Evolutionary conservation across 2,888 invertebrate genomes (phyloP).

Genomic region (Microdon myrmicae): DNA sequence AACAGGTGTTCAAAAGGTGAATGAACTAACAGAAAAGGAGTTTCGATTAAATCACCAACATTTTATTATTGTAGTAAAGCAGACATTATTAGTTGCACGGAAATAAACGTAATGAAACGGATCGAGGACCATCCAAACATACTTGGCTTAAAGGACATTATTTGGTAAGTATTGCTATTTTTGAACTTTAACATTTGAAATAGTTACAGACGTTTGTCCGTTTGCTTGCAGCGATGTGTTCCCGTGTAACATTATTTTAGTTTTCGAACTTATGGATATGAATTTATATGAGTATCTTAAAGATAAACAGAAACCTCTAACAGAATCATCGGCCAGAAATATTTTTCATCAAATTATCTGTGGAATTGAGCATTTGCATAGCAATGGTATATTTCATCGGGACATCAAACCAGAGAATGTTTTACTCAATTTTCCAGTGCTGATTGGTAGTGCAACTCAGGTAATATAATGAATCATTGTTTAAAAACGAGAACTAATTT

Average conservation of each 20-base stretch:
- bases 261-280: constrained; percentile 78
- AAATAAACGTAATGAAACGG: constrained; percentile 72
- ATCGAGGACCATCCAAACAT: constrained; percentile 73
- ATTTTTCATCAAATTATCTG: constrained; percentile 73
- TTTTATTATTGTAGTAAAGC: constrained; percentile 59
- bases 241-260: constrained; percentile 71
- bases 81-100: constrained; percentile 69
- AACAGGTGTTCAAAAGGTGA: constrained; percentile 71
- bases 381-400: constrained; percentile 73
- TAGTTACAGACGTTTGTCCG: too few relatives aligned
- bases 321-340: constrained; percentile 70
- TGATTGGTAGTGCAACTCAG: not conserved
- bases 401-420: constrained; percentile 80
- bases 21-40: not conserved
- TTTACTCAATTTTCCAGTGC: constrained; percentile 69
- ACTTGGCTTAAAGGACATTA: constrained; percentile 72
- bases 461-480: not conserved
- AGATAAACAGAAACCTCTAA: constrained; percentile 68
- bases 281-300: constrained; percentile 74
- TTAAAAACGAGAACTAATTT: not conserved
- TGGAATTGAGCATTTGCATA: constrained; percentile 73
- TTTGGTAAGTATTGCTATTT: constrained; percentile 68
- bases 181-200: too few relatives aligned
- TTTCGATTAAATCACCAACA: constrained; percentile 14
- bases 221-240: constrained; percentile 69